Evolutionary conservation across 2,113 vertebrate species (phyloP), one percentile per base, ranked within the genome.

Genomic region (Eurystomus gularis): DNA sequence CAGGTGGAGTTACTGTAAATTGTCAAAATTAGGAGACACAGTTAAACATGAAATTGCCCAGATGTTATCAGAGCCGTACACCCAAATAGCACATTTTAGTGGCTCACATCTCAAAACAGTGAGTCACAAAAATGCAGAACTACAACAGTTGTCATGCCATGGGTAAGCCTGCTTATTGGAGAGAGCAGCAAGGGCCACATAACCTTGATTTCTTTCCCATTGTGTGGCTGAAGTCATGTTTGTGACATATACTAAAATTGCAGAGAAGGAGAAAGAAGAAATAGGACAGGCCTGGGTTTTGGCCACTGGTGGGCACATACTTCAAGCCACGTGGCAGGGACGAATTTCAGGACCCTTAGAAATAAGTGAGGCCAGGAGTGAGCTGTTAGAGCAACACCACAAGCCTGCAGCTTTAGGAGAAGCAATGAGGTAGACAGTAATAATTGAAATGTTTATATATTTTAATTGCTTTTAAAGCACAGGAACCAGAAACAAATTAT

Each of bases 171-270:
- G 18, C 28, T 31, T 16, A 8, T 10, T 25, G 33, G 18, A 40
- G 37, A 62, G 10, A 55, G 28, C 60, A 84, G 28, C 19, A 71
- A 29, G 10, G 23, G 17, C 42, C 17, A 21, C 3, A 11, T 7
- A 70, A 61, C 10, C 7, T 69, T 17, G n/a, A 61, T 1, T 13
- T 69, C 46, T 37, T 49, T 66, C 37, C 8, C 6, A 4, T 29
- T 54, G 17, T 39, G 19, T 51, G 37, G 55, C 24, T 46, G 20
- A 82, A 60, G 11, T 19, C 5, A 20, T 13, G 5, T 46, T 86
- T 82, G 54, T 0, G 0, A 75, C 69, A 33, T 31, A 40, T 4
- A 37, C 3, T 18, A 46, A 51, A 80, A 73, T 1, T 8, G 3
- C 11, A 76, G 39, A 66, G 48, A 66, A 87, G 4, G 26, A 70